Conservation (phyloP, 2,113 vertebrate genomes). For the Dromas ardeola region DNA sequence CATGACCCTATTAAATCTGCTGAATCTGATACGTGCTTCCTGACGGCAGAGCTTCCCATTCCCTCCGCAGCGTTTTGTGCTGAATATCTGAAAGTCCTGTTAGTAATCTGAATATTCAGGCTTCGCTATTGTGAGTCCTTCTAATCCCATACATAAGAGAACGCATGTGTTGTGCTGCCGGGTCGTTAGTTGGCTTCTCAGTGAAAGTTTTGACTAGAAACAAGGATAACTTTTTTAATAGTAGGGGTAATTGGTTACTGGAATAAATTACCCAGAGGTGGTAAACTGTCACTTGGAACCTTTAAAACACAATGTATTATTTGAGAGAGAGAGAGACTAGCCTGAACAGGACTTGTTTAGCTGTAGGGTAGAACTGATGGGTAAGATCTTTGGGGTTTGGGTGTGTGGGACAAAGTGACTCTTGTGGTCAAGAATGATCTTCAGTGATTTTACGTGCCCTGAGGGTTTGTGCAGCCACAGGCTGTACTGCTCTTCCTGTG, state of each 20-base stretch:
- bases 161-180: neutral
- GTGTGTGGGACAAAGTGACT: neutral
- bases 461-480: accelerated
- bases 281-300: neutral
- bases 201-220: neutral
- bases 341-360: neutral
- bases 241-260: neutral
- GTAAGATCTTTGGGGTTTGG: neutral
- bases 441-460: neutral
- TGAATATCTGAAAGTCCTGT: neutral
- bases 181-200: neutral
- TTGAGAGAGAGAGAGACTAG: neutral
- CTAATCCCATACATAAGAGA: neutral
- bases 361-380: neutral
- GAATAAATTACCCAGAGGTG: neutral
- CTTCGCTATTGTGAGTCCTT: neutral
- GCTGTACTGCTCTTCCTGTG: neutral
- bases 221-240: neutral
- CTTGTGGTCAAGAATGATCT: neutral
- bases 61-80: neutral
- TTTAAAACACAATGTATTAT: neutral
- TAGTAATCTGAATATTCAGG: neutral
- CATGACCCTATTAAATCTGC: neutral
- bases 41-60: neutral
- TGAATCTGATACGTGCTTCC: neutral